A percentile compares a stretch with the other conserved stretches of the same genome.
phyloP scores from a whole-genome alignment of 2,113 vertebrate genomes.

The Antigone vipio region DNA sequence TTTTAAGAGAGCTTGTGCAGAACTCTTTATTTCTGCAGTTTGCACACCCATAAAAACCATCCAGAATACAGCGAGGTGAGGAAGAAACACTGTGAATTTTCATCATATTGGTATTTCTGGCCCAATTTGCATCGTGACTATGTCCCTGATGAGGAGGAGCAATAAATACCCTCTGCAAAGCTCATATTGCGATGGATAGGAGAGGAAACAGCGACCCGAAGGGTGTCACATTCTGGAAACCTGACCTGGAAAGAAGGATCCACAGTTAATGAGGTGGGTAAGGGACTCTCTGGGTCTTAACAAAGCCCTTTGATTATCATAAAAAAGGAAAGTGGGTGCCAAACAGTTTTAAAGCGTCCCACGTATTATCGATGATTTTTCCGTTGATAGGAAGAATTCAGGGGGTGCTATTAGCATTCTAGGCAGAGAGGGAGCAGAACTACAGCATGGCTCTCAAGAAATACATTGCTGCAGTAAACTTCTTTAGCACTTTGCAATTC shows the following conservation, averaged over 20 bases:
- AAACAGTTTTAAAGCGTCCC: neutral
- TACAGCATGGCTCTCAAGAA: neutral
- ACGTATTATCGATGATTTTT: neutral
- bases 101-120: neutral
- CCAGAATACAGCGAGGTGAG: neutral
- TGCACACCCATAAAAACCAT: neutral
- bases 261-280: conserved; percentile 6
- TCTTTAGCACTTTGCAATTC: conserved; percentile 55
- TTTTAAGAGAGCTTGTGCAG: neutral
- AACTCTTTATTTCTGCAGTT: neutral
- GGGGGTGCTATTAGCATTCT: conserved; percentile 13
- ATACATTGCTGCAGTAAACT: conserved; percentile 26
- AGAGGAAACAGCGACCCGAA: neutral
- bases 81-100: conserved; percentile 3
- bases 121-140: neutral
- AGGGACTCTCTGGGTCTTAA: neutral
- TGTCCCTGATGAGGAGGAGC: neutral
- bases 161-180: conserved; percentile 30
- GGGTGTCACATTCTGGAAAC: conserved; percentile 58
- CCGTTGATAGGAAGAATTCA: neutral
- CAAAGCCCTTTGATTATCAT: conserved; percentile 20
- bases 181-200: neutral
- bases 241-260: neutral
- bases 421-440: conserved; percentile 11
- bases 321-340: neutral